Evolutionary conservation across 1,140 invertebrate genomes (phyloP).

Genomic region (Eurosta solidaginis): DNA sequence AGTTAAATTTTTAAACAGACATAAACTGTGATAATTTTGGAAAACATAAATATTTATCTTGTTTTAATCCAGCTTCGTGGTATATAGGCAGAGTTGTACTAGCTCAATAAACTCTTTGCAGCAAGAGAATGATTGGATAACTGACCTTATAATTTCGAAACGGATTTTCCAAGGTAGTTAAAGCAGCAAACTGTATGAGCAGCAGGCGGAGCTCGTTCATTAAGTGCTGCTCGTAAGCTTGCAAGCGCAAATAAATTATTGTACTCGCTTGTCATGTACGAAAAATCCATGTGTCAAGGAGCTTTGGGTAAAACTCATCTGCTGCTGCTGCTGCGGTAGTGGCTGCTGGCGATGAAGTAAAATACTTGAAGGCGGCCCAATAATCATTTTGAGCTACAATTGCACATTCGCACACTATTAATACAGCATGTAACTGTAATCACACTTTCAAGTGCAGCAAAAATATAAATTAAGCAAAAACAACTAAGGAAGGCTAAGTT

Average conservation of each 20-base stretch:
- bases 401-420: background rate
- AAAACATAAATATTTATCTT: too few relatives aligned
- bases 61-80: too few relatives aligned
- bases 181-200: background rate
- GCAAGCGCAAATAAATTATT: constrained; percentile 20
- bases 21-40: too few relatives aligned
- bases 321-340: background rate
- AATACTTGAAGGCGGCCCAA: background rate
- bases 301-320: background rate
- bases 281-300: constrained; percentile 23
- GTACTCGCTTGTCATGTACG: constrained; percentile 27
- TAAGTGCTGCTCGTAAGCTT: constrained; percentile 23
- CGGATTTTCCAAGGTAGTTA: too few relatives aligned
- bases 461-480: background rate
- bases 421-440: background rate
- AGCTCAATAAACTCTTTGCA: too few relatives aligned
- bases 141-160: too few relatives aligned
- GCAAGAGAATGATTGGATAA: too few relatives aligned
- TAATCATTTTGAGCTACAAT: background rate
- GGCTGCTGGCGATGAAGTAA: background rate
- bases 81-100: too few relatives aligned
- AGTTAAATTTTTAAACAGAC: too few relatives aligned
- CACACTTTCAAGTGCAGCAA: background rate
- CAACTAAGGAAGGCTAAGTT: too few relatives aligned
- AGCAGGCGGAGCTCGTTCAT: constrained; percentile 20